Base-by-base conservation (phyloP, 2,113 vertebrate genomes). In the Nibea coibor region DNA sequence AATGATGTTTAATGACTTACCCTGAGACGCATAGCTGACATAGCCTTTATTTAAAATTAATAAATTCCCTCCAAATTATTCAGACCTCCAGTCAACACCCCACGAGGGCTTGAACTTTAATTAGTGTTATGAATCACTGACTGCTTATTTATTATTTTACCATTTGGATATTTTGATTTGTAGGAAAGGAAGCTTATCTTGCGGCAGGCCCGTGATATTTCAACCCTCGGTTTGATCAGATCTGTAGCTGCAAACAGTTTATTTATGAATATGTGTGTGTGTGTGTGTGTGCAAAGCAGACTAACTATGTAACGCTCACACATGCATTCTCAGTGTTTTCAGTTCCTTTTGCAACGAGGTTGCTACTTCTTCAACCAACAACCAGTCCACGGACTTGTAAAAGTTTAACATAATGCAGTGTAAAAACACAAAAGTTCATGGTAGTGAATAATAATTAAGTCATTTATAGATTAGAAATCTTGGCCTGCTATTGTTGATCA, bases 1-100 rank as follows among this genome's bases (percentile, higher is more conserved):
- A 56, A 75, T 75, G 17, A 56, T 53, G 19, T 74, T 42, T 74
- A 74, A 51, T 62, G 31, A 61, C 5, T 22, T 35, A 35, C 35
- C 9, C 47, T 71, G 12, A 62, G 66, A 70, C 35, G 5, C 48
- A n/a, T 16, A 42, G 6, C 39, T 78, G 4, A 42, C 54, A 45
- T 20, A 64, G 9, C 11, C 19, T 62, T 9, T 53, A 57, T 64
- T 63, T 63, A 53, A 53, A 74, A 51, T 74, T 1, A 42, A 62
- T 71, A 10, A 4, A 10, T 58, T 58, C 17, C 22, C 50, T 47
- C 53, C 6, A 47, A 22, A 50, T 72, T 66, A 66, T 80, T 72
- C 78, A 72, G 61, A 59, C 53, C 22, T 78, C 8, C 16, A 50
- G 42, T 58, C 26, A 66, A 74, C 43, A 42, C 9, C 48, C 26